Evolutionary conservation across 1,140 invertebrate species (phyloP), one percentile per base, ranked within the genome.

Genomic region (Drosophila leontia): DNA sequence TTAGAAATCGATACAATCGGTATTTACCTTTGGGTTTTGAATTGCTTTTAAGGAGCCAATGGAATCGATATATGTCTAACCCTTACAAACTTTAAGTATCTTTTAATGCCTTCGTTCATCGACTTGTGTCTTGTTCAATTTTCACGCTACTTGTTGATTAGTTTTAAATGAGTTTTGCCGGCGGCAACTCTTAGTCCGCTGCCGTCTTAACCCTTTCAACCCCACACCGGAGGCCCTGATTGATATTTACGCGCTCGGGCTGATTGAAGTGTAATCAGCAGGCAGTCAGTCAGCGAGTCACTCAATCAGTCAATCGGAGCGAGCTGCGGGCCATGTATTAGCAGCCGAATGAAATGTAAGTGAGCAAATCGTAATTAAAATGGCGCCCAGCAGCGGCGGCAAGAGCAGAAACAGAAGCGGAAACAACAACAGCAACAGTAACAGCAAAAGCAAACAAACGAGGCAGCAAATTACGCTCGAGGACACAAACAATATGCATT

Each of bases 241-340:
- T 88, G 85, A 90, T 90, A 91, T 85, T 90, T 82, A 82, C 78
- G 78, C 78, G 85, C 81, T 67, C 74, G 72, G 68, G 29, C 67
- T 91, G 85, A 90, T 90, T 90, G 85, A 91, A 90, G 86, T 90
- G 82, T 90, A 90, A 90, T 90, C 85, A 90, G 78, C 78, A 80
- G 74, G 45, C 71, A 64, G 83, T 63, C 62, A 63, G 81, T 59
- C 75, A 69, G 63, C 48, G 75, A 61, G 63, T 68, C 29, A 57
- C 59, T 34, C 51, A 65, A 62, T 58, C 74, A 78, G 39, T 77
- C 75, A 69, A 78, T 80, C 55, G 39, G 34, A 50, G 41, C 12
- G 48, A 44, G 62, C 64, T 44, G 47, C 51, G 35, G 58, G 51
- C 42, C 75, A 76, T 71, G 85, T 75, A 90, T 90, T 90, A 82